Base-by-base conservation (phyloP, 2,797 vertebrate genomes). In the Halcyon smyrnensis region DNA sequence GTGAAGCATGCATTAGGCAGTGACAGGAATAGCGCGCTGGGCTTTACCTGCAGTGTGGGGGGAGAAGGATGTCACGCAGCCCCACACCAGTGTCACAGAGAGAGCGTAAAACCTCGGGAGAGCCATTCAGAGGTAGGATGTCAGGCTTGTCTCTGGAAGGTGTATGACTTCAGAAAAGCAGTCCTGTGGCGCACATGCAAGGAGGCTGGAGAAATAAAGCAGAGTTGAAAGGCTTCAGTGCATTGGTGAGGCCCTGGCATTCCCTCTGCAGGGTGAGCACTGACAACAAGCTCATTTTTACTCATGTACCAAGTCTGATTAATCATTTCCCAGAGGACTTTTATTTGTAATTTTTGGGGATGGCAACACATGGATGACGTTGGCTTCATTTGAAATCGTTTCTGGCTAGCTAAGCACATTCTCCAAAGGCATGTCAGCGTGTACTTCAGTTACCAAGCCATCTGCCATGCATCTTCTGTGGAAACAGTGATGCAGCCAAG, bases 1-100 rank as follows among this genome's bases (percentile, higher is more conserved):
- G 7, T 5, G 3, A 23, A 32, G 28, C 70, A 13, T 1, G 1
- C 0, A 0, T n/a, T 12, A 50, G 45, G 25, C 50, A 70, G 56
- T 0, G 1, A 24, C 15, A 6, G 3, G 0, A n/a, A 3, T 0
- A 1, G 43, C 68, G 25, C 0, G 0, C 6, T 0, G 2, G 48
- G 69, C 36, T 48, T 96, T 97, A 97, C 96, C 96, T 97, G 94
- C 3, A 8, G 9, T 19, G 25, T 43, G 74, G 27, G 78, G 60
- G 28, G 56, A 54, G 50, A 32, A 70, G 6, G 75, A 27, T 0
- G 11, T 20, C 32, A 34, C 0, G 2, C 76, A 95, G 74, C 74
- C 64, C 91, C 95, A 92, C 3, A 21, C 0, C 90, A 97, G 77
- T 0, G 8, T n/a, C 36, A 56, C 0, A 0, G 50, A 23, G 43